phyloP scores from a whole-genome alignment of 1,140 invertebrate species.

The Drosophila prosaltans region DNA sequence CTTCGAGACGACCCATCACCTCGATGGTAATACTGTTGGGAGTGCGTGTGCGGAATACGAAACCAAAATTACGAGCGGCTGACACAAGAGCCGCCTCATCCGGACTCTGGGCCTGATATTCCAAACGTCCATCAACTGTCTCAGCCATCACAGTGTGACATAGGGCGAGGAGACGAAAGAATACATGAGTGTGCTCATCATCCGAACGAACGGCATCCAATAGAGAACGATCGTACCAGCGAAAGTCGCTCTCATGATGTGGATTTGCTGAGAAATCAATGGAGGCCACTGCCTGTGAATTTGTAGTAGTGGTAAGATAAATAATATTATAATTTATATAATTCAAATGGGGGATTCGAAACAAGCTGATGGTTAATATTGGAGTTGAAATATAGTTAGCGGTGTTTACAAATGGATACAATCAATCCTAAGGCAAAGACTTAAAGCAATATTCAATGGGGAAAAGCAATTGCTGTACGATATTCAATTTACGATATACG shows the following conservation, averaged over 20 bases:
- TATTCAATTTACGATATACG: no score
- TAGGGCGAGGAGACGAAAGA: conserved; percentile 94
- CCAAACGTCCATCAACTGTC: conserved; percentile 88
- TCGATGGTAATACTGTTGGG: conserved; percentile 97
- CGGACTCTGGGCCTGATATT: conserved; percentile 95
- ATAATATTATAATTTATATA: not conserved
- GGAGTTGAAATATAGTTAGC: not conserved
- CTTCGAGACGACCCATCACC: conserved; percentile 91
- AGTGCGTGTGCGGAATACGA: conserved; percentile 97
- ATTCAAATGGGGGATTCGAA: not conserved
- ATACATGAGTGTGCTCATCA: conserved; percentile 90
- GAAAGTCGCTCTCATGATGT: conserved; percentile 95
- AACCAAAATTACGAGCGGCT: conserved; percentile 98
- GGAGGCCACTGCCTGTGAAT: conserved; percentile 87
- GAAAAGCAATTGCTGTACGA: no score
- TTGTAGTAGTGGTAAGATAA: no score
- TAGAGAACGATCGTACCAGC: conserved; percentile 95
- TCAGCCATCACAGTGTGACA: conserved; percentile 99
- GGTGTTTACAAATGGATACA: not conserved
- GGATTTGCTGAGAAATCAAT: conserved; percentile 97
- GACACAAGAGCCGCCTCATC: conserved; percentile 98
- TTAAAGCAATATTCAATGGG: no score
- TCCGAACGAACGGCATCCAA: conserved; percentile 91
- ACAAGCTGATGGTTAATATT: not conserved
- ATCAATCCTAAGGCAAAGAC: no score